Evolutionary conservation across 1,140 invertebrate species (phyloP).

Genomic region (Zaprionus nigranus): DNA sequence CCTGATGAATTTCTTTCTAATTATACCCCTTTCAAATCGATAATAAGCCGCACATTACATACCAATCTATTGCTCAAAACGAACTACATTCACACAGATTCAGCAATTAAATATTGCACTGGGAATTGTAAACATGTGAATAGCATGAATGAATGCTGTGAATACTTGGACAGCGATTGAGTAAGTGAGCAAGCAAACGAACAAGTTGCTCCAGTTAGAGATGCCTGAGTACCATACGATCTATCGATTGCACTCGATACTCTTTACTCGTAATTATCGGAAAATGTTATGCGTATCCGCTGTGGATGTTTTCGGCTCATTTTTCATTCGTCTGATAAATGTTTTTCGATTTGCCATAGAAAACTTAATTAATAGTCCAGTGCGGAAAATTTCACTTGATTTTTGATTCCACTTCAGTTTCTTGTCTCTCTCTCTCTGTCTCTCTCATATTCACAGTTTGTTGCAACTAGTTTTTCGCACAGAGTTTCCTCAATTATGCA

Average conservation of each 20-base stretch:
- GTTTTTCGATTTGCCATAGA: slow-evolving; percentile 40
- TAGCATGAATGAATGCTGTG: slow-evolving; percentile 19
- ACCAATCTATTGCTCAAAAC: not conserved
- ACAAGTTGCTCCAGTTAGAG: slow-evolving; percentile 36
- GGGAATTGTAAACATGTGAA: slow-evolving; percentile 11
- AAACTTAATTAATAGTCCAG: slow-evolving; percentile 57
- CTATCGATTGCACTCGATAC: slow-evolving; percentile 28
- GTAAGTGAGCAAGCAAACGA: slow-evolving; percentile 14
- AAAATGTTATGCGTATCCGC: slow-evolving; percentile 50
- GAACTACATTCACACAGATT: slow-evolving; percentile 3
- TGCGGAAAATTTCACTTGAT: slow-evolving; percentile 14
- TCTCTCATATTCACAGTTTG: too few species aligned
- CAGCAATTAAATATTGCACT: slow-evolving; percentile 14
- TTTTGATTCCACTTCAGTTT: not conserved
- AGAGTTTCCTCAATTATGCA: slow-evolving; percentile 55
- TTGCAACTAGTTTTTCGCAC: slow-evolving; percentile 35
- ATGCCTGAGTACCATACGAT: slow-evolving; percentile 10
- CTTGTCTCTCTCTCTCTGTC: not conserved
- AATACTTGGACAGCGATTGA: slow-evolving; percentile 33
- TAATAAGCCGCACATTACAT: not conserved
- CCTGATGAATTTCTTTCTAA: not conserved
- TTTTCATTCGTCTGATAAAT: slow-evolving; percentile 33
- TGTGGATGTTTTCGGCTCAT: slow-evolving; percentile 26
- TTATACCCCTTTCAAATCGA: not conserved
- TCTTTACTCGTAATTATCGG: slow-evolving; percentile 28